phyloP scores from a whole-genome alignment of 2,888 invertebrate species.

The Augochlorella aurata region DNA sequence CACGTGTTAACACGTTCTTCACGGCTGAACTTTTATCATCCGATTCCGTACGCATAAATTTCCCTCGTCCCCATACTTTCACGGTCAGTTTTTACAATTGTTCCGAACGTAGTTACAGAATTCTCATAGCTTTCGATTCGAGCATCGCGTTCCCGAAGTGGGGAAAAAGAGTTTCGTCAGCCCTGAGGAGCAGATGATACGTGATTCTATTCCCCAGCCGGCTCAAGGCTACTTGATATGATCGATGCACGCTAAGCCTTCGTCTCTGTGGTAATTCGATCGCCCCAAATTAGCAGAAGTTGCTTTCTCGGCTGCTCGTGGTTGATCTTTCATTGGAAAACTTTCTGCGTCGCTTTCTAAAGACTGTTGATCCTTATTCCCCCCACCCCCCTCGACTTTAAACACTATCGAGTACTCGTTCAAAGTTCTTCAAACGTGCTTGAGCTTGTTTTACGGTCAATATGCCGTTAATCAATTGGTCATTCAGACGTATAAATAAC shows the following conservation, averaged over 20 bases:
- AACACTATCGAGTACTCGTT: no score
- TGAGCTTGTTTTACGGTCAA: no score
- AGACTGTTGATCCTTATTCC: neutral
- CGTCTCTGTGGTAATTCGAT: constrained; percentile 1
- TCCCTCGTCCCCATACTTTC: neutral
- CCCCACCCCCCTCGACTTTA: neutral
- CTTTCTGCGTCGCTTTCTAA: constrained; percentile 27
- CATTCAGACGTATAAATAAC: no score
- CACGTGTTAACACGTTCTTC: neutral
- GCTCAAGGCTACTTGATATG: constrained; percentile 29
- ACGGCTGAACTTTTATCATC: constrained; percentile 30
- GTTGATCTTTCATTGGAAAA: constrained; percentile 3
- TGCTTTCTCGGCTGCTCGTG: constrained; percentile 17
- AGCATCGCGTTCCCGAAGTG: neutral
- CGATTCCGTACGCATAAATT: constrained; percentile 20
- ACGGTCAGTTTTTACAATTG: neutral
- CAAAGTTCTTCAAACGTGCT: neutral
- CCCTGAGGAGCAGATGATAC: neutral
- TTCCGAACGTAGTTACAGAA: neutral
- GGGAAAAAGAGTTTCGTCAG: neutral
- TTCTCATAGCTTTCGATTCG: neutral
- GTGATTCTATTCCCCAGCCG: constrained; percentile 14
- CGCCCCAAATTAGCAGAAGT: constrained; percentile 22
- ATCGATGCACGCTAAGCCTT: constrained; percentile 24
- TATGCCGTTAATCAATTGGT: no score